Conservation (phyloP, 1,140 invertebrate genomes). For the Choristoneura fumiferana region DNA sequence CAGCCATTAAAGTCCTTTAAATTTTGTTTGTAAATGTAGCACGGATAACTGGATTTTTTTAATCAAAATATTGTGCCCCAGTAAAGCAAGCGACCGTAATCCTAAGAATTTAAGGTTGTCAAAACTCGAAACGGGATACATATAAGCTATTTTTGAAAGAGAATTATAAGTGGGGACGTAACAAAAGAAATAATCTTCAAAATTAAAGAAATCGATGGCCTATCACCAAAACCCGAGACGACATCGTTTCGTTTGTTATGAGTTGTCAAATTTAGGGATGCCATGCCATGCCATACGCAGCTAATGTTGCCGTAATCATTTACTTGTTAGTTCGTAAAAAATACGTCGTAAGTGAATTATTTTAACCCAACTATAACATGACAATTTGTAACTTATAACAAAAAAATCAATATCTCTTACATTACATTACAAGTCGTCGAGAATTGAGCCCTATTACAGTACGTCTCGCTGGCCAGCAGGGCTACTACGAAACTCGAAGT, state of each 20-base stretch:
- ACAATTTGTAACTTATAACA: too few species aligned
- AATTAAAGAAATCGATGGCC: conserved; percentile 52
- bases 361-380: too few species aligned
- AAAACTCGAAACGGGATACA: conserved; percentile 30
- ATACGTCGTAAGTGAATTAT: too few species aligned
- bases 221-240: conserved; percentile 30
- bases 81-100: conserved; percentile 7
- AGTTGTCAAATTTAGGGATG: conserved; percentile 10
- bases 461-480: too few species aligned
- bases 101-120: conserved; percentile 21
- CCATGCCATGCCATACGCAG: neutral
- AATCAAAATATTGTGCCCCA: neutral
- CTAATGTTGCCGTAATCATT: neutral
- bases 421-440: too few species aligned
- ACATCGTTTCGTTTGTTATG: conserved; percentile 39
- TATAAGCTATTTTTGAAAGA: conserved; percentile 33
- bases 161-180: conserved; percentile 30
- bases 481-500: too few species aligned
- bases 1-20: conserved; percentile 32
- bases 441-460: too few species aligned
- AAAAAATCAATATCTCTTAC: too few species aligned
- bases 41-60: neutral
- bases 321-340: too few species aligned
- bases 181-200: conserved; percentile 43
- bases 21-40: conserved; percentile 21